Evolutionary conservation across 2,888 invertebrate species (phyloP).

Genomic region (Venusia cambrica): DNA sequence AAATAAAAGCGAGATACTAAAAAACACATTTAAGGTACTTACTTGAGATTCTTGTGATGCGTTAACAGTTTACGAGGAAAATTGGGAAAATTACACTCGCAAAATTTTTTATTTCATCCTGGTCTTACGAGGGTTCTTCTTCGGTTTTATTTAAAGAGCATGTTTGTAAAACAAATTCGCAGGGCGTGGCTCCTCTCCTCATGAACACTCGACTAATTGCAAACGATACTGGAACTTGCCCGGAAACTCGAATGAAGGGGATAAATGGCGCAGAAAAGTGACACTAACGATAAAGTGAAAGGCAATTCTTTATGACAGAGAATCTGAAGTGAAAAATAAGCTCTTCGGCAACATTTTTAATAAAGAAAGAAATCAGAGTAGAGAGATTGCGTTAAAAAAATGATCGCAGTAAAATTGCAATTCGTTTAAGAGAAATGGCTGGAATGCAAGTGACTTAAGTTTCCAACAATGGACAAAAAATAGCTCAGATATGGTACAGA

Average conservation of each 20-base stretch:
- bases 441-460: conserved; percentile 11
- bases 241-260: conserved; percentile 15
- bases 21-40: too few species aligned
- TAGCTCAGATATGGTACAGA: conserved; percentile 2
- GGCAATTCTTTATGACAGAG: conserved; percentile 20
- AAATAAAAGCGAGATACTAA: too few species aligned
- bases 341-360: conserved; percentile 22
- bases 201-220: conserved; percentile 27
- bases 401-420: conserved; percentile 14
- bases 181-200: conserved; percentile 10
- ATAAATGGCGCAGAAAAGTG: conserved; percentile 25
- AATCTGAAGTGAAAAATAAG: conserved; percentile 19
- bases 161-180: conserved; percentile 9
- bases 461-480: conserved; percentile 7
- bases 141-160: conserved; percentile 12
- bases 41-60: too few species aligned
- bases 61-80: too few species aligned
- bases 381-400: conserved; percentile 10
- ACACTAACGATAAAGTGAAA: conserved; percentile 21
- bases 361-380: conserved; percentile 14
- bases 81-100: conserved; percentile 1
- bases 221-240: conserved; percentile 21
- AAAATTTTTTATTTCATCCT: conserved; percentile 4
- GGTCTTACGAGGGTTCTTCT: too few species aligned
- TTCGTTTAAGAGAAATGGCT: conserved; percentile 9